Evolutionary conservation across 2,888 invertebrate species (phyloP).

Genomic region (Rotaria macrura): DNA sequence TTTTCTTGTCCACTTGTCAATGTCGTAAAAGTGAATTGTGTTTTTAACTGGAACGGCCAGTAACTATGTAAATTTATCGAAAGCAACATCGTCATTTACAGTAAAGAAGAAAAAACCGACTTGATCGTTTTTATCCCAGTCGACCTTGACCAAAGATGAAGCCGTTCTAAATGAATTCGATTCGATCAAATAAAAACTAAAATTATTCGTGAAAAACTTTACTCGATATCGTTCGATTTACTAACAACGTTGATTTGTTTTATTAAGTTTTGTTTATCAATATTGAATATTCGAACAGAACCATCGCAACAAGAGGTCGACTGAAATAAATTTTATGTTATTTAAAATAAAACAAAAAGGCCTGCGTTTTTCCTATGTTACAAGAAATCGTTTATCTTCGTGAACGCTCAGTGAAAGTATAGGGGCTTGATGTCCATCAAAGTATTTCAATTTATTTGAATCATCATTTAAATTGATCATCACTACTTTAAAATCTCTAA

Average conservation of each 20-base stretch:
- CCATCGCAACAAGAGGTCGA: slow-evolving; percentile 4
- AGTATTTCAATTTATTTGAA: not conserved
- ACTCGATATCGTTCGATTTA: slow-evolving; percentile 16
- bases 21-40: not conserved
- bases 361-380: too few relatives aligned
- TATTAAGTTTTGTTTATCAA: not conserved
- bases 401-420: not conserved
- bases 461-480: slow-evolving; percentile 1
- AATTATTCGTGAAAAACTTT: not conserved
- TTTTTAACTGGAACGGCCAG: not conserved
- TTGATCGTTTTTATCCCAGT: not conserved
- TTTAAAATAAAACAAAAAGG: not conserved
- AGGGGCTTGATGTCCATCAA: slow-evolving; percentile 17
- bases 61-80: not conserved
- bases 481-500: not conserved
- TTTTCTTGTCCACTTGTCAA: not conserved
- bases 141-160: not conserved
- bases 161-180: not conserved
- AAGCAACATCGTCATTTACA: not conserved
- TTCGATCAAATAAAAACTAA: not conserved
- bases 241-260: not conserved
- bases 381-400: not conserved
- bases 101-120: not conserved
- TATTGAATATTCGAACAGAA: not conserved
- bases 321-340: not conserved